Evolutionary conservation across 2,113 vertebrate species (phyloP).

Genomic region (Kryptolebias marmoratus): DNA sequence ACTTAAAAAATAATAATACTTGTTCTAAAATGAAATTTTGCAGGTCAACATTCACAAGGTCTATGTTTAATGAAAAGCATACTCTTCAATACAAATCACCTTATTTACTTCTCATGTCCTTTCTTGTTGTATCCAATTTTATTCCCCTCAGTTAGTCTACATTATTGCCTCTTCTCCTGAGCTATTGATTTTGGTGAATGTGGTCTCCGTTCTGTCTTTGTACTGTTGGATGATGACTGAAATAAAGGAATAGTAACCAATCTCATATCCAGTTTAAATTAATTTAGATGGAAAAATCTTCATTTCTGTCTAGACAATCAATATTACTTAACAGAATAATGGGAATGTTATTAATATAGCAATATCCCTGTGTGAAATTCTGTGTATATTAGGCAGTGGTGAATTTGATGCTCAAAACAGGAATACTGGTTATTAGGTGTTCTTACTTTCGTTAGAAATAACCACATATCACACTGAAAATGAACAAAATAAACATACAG

Average conservation of each 20-base stretch:
- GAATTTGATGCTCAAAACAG: conserved; percentile 38
- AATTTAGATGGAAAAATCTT: conserved; percentile 89
- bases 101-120: conserved; percentile 82
- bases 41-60: conserved; percentile 84
- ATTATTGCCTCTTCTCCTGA: conserved; percentile 89
- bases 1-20: conserved; percentile 61
- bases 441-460: conserved; percentile 4
- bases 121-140: conserved; percentile 87
- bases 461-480: not conserved
- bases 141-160: conserved; percentile 87
- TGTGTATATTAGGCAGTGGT: conserved; percentile 86
- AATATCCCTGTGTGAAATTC: conserved; percentile 83
- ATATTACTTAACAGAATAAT: conserved; percentile 88
- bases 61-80: conserved; percentile 92
- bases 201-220: conserved; percentile 86
- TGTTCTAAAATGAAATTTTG: conserved; percentile 86
- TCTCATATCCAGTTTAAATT: conserved; percentile 72
- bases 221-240: conserved; percentile 60
- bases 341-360: conserved; percentile 91
- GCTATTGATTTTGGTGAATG: conserved; percentile 96
- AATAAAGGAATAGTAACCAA: conserved; percentile 40
- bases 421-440: conserved; percentile 11
- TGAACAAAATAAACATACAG: not conserved
- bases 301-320: conserved; percentile 89
- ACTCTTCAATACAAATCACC: conserved; percentile 93